These are phyloP conservation scores for Aldrovandia affinis DNA, from an alignment of 2,797 vertebrate genomes.

Conservation along the genomic window DNA sequence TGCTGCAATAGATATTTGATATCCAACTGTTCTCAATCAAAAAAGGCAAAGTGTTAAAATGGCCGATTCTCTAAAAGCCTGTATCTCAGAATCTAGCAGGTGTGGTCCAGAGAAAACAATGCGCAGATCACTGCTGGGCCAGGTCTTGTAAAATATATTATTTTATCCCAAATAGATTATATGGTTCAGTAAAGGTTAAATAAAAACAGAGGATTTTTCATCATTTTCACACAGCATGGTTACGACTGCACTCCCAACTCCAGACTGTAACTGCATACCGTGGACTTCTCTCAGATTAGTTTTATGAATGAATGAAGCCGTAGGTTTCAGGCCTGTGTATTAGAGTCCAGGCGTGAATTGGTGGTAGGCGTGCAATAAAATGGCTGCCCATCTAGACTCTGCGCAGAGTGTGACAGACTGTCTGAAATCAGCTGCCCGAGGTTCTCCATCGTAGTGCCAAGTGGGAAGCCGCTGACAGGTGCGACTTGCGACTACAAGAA, in stretches of 20 bases:
- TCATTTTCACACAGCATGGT: neutral
- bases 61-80: too few relatives aligned
- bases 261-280: neutral
- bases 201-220: neutral
- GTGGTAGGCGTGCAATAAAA: neutral
- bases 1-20: neutral
- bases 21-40: neutral
- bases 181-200: neutral
- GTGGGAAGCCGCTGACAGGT: neutral
- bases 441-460: neutral
- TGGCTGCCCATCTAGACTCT: too few relatives aligned
- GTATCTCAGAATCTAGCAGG: too few relatives aligned
- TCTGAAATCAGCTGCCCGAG: neutral
- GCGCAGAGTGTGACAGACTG: neutral
- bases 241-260: neutral
- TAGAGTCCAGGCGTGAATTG: neutral
- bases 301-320: neutral
- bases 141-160: neutral
- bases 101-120: neutral
- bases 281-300: neutral
- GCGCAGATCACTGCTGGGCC: neutral
- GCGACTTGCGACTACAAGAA: neutral
- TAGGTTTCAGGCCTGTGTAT: neutral
- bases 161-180: neutral
- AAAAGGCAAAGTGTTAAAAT: too few relatives aligned